These are phyloP conservation scores for Arothron firmamentum DNA, from an alignment of 2,113 vertebrate genomes.

Conservation along the genomic window DNA sequence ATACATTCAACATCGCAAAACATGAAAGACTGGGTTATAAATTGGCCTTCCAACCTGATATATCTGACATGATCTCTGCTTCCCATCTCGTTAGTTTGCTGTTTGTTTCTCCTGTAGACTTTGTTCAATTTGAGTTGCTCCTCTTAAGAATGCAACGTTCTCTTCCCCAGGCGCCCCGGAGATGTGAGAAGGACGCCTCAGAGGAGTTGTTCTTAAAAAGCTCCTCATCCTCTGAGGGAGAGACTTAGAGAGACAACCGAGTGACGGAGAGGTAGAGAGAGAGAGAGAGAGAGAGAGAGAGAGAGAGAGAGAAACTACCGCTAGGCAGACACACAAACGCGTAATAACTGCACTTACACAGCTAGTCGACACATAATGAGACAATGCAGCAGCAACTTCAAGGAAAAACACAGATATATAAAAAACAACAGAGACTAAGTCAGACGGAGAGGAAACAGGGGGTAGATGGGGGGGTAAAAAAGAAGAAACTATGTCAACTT, in stretches of 20 bases:
- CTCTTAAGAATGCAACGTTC: slow-evolving; percentile 71
- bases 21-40: slow-evolving; percentile 70
- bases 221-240: slow-evolving; percentile 70
- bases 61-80: slow-evolving; percentile 69
- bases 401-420: slow-evolving; percentile 67
- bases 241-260: slow-evolving; percentile 49
- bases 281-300: slow-evolving; percentile 28
- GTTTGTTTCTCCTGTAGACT: slow-evolving; percentile 76
- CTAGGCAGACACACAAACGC: slow-evolving; percentile 58
- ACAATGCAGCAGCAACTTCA: slow-evolving; percentile 70
- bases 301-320: slow-evolving; percentile 50
- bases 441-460: slow-evolving; percentile 46
- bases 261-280: slow-evolving; percentile 12
- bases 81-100: slow-evolving; percentile 74
- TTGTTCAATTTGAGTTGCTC: slow-evolving; percentile 74
- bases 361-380: slow-evolving; percentile 73
- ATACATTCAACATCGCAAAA: slow-evolving; percentile 48
- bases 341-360: slow-evolving; percentile 75
- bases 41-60: slow-evolving; percentile 74
- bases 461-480: slow-evolving; percentile 44
- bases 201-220: slow-evolving; percentile 79
- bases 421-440: slow-evolving; percentile 66
- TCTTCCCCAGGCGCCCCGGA: slow-evolving; percentile 76
- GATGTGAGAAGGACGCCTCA: slow-evolving; percentile 76
- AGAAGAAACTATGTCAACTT: slow-evolving; percentile 76